These are phyloP conservation scores for Daboia siamensis DNA, from an alignment of 2,113 vertebrate genomes.

Conservation along the genomic window DNA sequence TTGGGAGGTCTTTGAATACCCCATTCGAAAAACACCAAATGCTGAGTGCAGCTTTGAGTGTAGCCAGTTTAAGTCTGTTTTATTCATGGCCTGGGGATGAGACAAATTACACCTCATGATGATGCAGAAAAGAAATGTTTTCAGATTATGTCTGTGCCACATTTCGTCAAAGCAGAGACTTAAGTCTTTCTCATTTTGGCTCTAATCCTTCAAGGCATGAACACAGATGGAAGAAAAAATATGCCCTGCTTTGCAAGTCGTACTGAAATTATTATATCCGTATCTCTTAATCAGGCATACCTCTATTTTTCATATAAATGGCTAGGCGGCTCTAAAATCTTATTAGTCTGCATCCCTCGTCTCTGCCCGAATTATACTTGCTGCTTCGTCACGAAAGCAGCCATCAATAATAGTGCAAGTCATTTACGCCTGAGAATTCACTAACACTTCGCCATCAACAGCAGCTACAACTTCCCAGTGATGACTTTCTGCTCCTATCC, in stretches of 20 bases:
- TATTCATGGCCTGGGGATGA: background rate
- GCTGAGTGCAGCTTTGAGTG: background rate
- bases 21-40: background rate
- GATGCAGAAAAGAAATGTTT: background rate
- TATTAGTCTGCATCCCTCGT: slow-evolving; percentile 9
- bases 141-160: background rate
- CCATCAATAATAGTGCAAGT: background rate
- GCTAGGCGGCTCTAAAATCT: background rate
- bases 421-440: background rate
- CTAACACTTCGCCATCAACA: background rate
- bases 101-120: background rate
- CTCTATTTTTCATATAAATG: background rate
- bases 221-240: background rate
- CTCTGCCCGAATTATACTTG: background rate
- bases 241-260: background rate
- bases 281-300: background rate
- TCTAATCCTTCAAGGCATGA: background rate
- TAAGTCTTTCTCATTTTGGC: background rate
- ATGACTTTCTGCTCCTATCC: background rate
- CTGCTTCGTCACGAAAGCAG: slow-evolving; percentile 4
- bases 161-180: background rate
- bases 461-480: slow-evolving; percentile 24
- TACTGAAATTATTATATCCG: background rate
- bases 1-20: background rate
- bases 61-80: background rate